These are phyloP conservation scores for Cheiracanthium punctorium DNA, from an alignment of 2,888 invertebrate species.

Conservation along the genomic window DNA sequence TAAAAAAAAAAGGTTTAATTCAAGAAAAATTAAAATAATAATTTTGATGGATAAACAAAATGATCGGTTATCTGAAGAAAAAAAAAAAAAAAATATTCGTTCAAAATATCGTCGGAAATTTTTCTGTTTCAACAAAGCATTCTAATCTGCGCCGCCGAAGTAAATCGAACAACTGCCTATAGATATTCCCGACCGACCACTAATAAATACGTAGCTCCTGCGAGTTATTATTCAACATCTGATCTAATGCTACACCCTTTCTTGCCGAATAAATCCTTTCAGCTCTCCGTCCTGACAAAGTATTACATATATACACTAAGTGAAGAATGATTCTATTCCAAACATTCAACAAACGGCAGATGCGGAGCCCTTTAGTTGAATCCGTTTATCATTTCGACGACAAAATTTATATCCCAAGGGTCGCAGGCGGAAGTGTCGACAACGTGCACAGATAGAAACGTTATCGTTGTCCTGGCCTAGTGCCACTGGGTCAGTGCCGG, in stretches of 20 bases:
- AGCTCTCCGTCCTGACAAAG: neutral
- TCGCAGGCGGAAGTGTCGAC: constrained; percentile 55
- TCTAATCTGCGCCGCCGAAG: too few relatives aligned
- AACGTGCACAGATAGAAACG: constrained; percentile 41
- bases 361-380: constrained; percentile 29
- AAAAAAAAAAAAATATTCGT: too few relatives aligned
- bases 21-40: too few relatives aligned
- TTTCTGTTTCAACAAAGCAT: too few relatives aligned
- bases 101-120: too few relatives aligned
- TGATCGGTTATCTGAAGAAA: too few relatives aligned
- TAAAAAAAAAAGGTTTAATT: too few relatives aligned
- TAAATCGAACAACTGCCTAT: too few relatives aligned
- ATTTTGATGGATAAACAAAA: too few relatives aligned
- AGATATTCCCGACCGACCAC: too few relatives aligned
- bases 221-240: too few relatives aligned
- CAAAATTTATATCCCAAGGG: constrained; percentile 53
- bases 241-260: neutral
- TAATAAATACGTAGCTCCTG: too few relatives aligned
- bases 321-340: constrained; percentile 27
- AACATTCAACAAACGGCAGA: constrained; percentile 23
- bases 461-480: constrained; percentile 49
- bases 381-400: constrained; percentile 45
- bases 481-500: constrained; percentile 53
- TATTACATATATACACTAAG: neutral
- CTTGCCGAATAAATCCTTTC: neutral